These are phyloP conservation scores for Darevskia mixta DNA, from an alignment of 2,797 vertebrate genomes.

Conservation along the genomic window DNA sequence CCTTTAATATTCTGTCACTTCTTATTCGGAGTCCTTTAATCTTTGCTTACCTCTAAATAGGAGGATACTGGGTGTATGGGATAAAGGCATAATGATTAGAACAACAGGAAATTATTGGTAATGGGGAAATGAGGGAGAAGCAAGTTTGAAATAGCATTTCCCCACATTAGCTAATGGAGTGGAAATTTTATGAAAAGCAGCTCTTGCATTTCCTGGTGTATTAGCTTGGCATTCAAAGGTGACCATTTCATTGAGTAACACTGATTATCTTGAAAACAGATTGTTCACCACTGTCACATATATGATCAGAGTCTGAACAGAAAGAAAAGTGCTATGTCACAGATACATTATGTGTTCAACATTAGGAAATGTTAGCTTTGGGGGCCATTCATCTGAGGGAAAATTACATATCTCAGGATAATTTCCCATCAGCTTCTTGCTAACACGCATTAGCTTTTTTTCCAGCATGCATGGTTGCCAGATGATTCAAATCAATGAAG, in stretches of 20 bases:
- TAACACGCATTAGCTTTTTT: neutral
- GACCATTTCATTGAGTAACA: slow-evolving; percentile 5
- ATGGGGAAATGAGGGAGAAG: slow-evolving; percentile 11
- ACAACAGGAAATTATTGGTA: slow-evolving; percentile 33
- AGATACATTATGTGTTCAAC: neutral
- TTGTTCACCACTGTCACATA: neutral
- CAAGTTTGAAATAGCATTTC: neutral
- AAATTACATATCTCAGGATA: neutral
- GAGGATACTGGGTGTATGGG: neutral
- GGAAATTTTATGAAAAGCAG: neutral
- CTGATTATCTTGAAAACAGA: neutral
- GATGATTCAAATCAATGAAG: neutral
- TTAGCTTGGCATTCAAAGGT: neutral
- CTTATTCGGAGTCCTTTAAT: slow-evolving; percentile 28
- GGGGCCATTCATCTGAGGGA: neutral
- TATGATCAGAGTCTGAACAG: neutral
- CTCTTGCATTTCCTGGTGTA: neutral
- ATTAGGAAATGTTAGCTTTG: neutral
- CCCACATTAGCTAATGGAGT: neutral
- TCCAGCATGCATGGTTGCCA: neutral
- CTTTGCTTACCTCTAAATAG: slow-evolving; percentile 20
- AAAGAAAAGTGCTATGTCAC: neutral
- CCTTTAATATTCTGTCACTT: slow-evolving; percentile 22
- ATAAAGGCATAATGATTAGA: slow-evolving; percentile 12
- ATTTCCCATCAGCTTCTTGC: too few relatives aligned